Evolutionary conservation across 2,113 vertebrate species (phyloP).

Genomic region (Apteryx mantelli): DNA sequence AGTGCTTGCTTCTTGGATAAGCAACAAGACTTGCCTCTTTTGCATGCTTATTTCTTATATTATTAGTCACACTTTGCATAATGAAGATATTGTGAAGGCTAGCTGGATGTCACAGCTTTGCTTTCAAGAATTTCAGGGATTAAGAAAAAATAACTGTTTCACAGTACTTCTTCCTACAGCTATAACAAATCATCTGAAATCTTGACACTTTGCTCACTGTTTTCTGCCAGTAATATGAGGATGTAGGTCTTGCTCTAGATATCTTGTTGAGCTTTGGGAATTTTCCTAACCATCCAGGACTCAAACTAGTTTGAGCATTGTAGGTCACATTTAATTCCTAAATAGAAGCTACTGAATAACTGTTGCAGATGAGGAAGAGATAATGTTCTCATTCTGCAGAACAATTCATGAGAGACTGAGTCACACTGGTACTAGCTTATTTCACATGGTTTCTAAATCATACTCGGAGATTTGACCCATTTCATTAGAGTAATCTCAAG

Average conservation of each 20-base stretch:
- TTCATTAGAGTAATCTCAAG: neutral
- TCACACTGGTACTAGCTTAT: neutral
- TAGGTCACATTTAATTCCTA: neutral
- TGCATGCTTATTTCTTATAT: neutral
- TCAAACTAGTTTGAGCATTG: neutral
- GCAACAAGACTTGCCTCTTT: neutral
- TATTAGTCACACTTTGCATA: neutral
- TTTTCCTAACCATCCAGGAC: neutral
- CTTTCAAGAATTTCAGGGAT: neutral
- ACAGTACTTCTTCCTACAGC: neutral
- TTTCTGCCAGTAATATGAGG: neutral
- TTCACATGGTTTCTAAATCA: neutral
- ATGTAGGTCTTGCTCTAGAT: neutral
- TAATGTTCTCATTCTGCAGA: neutral
- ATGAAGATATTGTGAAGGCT: neutral
- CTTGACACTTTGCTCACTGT: neutral
- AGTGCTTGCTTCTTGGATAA: neutral
- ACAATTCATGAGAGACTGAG: neutral
- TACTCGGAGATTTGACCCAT: neutral
- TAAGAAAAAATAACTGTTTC: neutral
- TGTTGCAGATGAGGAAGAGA: neutral
- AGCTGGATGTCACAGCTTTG: neutral
- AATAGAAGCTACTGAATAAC: neutral
- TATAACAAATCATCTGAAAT: neutral
- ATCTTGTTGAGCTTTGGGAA: neutral